A percentile compares a stretch with the other conserved stretches of the same genome.
These are phyloP conservation scores for Chamaea fasciata DNA, from an alignment of 2,113 vertebrate species.

Conservation along the genomic window DNA sequence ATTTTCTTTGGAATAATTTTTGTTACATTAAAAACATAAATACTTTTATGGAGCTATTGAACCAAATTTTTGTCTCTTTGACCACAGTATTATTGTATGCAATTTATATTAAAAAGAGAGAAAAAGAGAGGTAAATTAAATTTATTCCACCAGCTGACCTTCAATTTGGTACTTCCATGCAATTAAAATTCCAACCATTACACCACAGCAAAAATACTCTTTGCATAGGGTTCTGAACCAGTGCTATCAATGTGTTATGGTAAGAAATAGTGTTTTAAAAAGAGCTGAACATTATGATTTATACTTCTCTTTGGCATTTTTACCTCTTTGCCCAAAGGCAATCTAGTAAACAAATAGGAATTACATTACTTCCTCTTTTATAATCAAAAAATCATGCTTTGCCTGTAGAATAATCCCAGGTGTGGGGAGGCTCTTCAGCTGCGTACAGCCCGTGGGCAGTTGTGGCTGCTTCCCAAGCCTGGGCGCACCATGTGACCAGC, in stretches of 20 bases:
- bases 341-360: neutral
- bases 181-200: neutral
- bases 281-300: neutral
- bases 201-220: neutral
- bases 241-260: neutral
- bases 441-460: neutral
- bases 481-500: accelerated
- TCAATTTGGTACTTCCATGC: neutral
- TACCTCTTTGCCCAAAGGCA: neutral
- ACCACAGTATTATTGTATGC: neutral
- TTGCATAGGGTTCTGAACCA: neutral
- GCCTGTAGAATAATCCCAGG: neutral
- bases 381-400: neutral
- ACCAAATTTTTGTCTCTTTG: neutral
- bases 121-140: neutral
- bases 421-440: neutral
- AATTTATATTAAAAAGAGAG: neutral
- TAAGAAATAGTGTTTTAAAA: neutral
- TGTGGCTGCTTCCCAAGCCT: neutral
- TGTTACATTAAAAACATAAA: neutral
- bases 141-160: neutral
- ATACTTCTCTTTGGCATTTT: neutral
- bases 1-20: neutral
- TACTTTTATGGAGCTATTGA: neutral
- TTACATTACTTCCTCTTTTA: neutral